These are phyloP conservation scores for Cydia pomonella DNA, from an alignment of 1,140 invertebrate species.

Conservation along the genomic window DNA sequence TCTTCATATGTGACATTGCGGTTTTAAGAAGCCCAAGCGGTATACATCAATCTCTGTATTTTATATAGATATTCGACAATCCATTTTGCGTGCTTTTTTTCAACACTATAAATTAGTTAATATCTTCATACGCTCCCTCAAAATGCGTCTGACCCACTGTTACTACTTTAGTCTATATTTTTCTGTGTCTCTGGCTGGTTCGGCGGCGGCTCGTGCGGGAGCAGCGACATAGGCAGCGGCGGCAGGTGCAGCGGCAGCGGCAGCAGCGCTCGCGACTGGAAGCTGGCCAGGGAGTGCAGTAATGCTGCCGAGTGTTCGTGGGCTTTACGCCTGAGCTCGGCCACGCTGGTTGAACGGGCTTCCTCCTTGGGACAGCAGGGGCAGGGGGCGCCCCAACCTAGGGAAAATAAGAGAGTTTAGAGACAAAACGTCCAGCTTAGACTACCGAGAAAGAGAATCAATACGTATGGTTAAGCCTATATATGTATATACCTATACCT, in stretches of 20 bases:
- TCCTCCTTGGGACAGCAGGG: conserved; percentile 87
- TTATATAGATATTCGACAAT: no score
- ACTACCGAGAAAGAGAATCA: no score
- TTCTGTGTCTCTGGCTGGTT: conserved; percentile 79
- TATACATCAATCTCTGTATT: no score
- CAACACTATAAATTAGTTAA: no score
- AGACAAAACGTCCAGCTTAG: background rate
- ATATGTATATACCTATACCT: no score
- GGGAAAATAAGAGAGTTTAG: conserved; percentile 25
- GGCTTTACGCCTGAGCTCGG: conserved; percentile 92
- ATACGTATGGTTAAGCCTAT: no score
- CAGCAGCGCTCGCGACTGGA: conserved; percentile 80
- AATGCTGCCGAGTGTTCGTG: conserved; percentile 94
- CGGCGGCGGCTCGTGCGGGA: conserved; percentile 77
- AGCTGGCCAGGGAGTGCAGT: conserved; percentile 85
- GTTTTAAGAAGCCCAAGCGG: no score
- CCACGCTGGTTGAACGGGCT: conserved; percentile 89
- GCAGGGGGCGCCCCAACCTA: conserved; percentile 82
- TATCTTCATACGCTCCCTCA: no score
- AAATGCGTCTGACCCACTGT: no score
- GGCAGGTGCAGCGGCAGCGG: conserved; percentile 81
- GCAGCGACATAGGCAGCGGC: conserved; percentile 72
- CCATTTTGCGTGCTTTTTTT: no score
- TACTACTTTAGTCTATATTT: conserved; percentile 56
- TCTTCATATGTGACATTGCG: no score